Evolutionary conservation across 2,888 invertebrate genomes (phyloP), one percentile per base, ranked within the genome.

Genomic region (Xanthorhoe designata): DNA sequence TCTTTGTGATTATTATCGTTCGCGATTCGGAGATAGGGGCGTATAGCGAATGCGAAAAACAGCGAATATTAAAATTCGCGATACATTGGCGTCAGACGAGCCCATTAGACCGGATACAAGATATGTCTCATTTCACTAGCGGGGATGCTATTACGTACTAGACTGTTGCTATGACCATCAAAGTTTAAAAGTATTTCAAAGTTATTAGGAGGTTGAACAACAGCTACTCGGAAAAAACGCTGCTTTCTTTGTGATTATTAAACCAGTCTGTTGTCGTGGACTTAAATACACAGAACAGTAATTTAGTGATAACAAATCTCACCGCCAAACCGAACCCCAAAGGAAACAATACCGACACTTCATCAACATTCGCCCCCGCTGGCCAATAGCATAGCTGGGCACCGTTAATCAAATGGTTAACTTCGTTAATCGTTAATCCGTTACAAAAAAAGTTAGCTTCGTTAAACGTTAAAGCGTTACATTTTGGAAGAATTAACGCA

Each of bases 21-120:
- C 35, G 54, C 19, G 57, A 24, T 18, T 53, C 32, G 24, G 10
- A 54, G 53, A 15, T 10, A 32, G 42, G 66, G 51, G 60, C 51
- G 64, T 61, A 58, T 58, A 42, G 71, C 65, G 75, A 78, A 75
- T 70, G 75, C 74, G 78, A 87, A 87, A 85, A 84, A 84, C 83
- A 79, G 81, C 75, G 80, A n/a, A 84, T 84, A 85, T 84, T 85
- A 85, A 85, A 85, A 82, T 82, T 80, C 75, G 75, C 78, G 81
- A 75, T 74, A 73, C 75, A 70, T 73, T 80, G 73, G 77, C 79
- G 77, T 80, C 78, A 81, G 84, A 83, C 79, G 82, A 73, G 78
- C 83, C 85, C 83, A 86, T 90, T 90, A 89, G 81, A 79, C 77
- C 59, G 55, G 76, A 79, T 81, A 85, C 85, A 82, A 86, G 86